phyloP scores from a whole-genome alignment of 2,888 invertebrate genomes.

The Drosophila mettleri region DNA sequence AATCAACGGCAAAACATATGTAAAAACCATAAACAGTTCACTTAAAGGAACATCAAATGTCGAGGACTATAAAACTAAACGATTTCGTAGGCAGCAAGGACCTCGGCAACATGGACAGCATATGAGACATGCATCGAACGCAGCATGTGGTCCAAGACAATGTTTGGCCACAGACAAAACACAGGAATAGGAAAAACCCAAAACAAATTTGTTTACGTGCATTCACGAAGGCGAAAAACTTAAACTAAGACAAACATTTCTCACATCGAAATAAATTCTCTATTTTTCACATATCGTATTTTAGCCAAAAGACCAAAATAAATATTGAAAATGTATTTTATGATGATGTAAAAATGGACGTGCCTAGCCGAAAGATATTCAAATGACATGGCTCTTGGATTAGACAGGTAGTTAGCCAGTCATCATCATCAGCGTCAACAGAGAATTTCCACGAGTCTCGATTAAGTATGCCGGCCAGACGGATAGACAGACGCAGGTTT shows the following conservation, averaged over 20 bases:
- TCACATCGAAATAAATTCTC: constrained; percentile 7
- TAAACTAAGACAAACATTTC: constrained; percentile 15
- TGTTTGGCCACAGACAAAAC: constrained; percentile 17
- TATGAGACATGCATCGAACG: constrained; percentile 34
- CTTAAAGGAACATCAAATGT: constrained; percentile 25
- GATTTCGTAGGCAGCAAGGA: constrained; percentile 40
- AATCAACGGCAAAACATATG: not conserved
- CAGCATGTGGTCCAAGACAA: constrained; percentile 63
- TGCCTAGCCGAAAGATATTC: constrained; percentile 47
- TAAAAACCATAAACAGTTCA: constrained; percentile 1
- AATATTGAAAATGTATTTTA: constrained; percentile 49
- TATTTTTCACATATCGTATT: constrained; percentile 32
- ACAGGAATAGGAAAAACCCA: constrained; percentile 28
- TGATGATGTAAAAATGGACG: constrained; percentile 53
- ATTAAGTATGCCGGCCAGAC: constrained; percentile 38
- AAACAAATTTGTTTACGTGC: constrained; percentile 70
- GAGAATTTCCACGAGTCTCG: constrained; percentile 68
- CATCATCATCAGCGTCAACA: constrained; percentile 23
- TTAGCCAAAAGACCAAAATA: constrained; percentile 56
- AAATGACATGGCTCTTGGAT: constrained; percentile 49
- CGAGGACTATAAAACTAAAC: constrained; percentile 29
- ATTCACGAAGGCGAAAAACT: constrained; percentile 17
- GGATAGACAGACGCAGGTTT: constrained; percentile 9
- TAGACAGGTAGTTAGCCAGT: constrained; percentile 38
- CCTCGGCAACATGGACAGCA: constrained; percentile 44